Evolutionary conservation across 2,797 vertebrate species (phyloP).

Genomic region (Staurois parvus): DNA sequence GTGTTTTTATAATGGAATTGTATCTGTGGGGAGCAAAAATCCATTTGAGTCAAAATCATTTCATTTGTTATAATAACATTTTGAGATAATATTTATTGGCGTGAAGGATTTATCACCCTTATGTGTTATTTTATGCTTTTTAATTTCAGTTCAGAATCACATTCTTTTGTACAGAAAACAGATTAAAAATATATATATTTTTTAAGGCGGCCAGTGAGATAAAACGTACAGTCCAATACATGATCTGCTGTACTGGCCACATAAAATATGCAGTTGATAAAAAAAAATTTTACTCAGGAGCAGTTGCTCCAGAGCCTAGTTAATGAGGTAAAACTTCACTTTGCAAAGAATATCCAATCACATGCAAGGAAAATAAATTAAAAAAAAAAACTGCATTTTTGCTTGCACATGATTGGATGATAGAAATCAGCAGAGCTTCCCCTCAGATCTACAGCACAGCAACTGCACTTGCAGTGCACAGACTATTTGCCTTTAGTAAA

Average conservation of each 20-base stretch:
- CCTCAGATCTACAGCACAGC: too few species aligned
- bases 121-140: slow-evolving; percentile 64
- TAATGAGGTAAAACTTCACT: too few species aligned
- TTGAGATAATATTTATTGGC: slow-evolving; percentile 64
- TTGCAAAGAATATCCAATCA: too few species aligned
- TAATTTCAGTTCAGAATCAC: not conserved
- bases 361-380: too few species aligned
- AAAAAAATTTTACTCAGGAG: too few species aligned
- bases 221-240: not conserved
- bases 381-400: too few species aligned
- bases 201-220: not conserved
- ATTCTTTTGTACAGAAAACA: not conserved
- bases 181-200: not conserved
- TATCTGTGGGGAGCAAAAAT: slow-evolving; percentile 64
- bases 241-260: not conserved
- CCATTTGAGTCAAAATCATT: slow-evolving; percentile 64
- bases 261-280: not conserved
- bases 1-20: slow-evolving; percentile 65
- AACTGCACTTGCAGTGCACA: too few species aligned
- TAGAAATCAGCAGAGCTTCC: too few species aligned
- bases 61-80: slow-evolving; percentile 65
- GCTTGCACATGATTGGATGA: too few species aligned
- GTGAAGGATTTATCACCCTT: slow-evolving; percentile 56
- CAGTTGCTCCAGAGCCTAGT: too few species aligned
- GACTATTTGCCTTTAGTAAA: too few species aligned